Evolutionary conservation across 2,888 invertebrate species (phyloP), one percentile per base, ranked within the genome.

Genomic region (Temnothorax ravouxi): DNA sequence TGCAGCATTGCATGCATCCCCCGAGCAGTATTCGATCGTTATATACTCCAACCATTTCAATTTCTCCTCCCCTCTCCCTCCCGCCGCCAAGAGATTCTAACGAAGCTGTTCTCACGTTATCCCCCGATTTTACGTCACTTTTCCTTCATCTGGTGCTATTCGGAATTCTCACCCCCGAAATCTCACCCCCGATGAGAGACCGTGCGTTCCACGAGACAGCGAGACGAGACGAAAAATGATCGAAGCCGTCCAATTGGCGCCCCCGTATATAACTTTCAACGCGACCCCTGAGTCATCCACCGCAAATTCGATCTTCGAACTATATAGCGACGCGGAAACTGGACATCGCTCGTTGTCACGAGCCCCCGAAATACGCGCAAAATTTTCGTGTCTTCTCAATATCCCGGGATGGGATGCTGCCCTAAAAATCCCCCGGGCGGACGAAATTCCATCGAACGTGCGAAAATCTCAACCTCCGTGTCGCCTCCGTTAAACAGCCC

Each of bases 261-360:
- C 34, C 34, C 11, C 8, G 44, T 79, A n/a, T n/a, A n/a, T n/a
- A 41, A 56, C 56, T 11, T 25, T 56, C 21, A 34, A 44, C 47
- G 56, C 56, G 56, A 79, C 44, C 47, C 47, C 47, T 79, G 79
- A 80, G 75, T 80, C 79, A 80, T 80, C 76, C 59, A 34, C 59
- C 25, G 21, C 47, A 25, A 25, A 80, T 74, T 79, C 79, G 75
- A 80, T 80, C 38, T 25, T 38, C n/a, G 59, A 38, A 56, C 41
- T 11, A 50, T 47, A 25, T 13, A 74, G 59, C 59, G n/a, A 69
- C 34, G 9, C 11, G 41, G 34, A 72, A 41, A 41, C 44, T 4
- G 21, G 21, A 79, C 38, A 59, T 21, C 25, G 13, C 25, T 25
- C 1, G 25, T 38, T 6, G 56, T 56, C 29, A 41, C 29, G 29